Conservation (phyloP, 2,113 vertebrate species). For the Vicugna pacos region DNA sequence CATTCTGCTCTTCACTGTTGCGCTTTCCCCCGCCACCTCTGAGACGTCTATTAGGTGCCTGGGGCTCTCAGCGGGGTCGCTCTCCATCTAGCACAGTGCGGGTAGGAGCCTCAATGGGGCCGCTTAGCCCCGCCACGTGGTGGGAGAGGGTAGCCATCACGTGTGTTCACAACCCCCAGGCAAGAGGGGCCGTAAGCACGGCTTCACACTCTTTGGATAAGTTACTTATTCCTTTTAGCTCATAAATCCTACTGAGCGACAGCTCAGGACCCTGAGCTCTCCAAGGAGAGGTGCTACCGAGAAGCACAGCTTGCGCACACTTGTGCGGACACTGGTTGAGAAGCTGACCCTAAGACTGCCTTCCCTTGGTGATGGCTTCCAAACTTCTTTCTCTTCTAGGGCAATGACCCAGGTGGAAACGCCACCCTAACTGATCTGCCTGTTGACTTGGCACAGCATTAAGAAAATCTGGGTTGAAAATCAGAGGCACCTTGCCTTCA, state of each 20-base stretch:
- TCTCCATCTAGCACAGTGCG: accelerated
- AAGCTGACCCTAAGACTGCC: neutral
- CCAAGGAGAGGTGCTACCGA: neutral
- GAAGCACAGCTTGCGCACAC: neutral
- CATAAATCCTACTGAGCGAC: neutral
- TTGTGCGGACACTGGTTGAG: neutral
- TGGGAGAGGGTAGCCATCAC: neutral
- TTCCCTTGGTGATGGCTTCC: neutral
- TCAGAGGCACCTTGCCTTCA: slow-evolving; percentile 30
- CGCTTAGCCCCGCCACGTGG: accelerated
- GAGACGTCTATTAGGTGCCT: neutral
- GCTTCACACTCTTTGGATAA: neutral
- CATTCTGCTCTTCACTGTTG: neutral
- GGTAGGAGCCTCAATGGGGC: neutral
- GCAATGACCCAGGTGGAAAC: neutral
- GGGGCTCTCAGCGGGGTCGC: neutral
- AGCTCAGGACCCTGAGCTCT: too few species aligned
- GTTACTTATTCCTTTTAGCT: neutral
- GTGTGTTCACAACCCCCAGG: neutral
- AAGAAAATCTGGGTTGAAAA: slow-evolving; percentile 49
- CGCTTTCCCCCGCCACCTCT: too few species aligned
- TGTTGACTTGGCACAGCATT: neutral
- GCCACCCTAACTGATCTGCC: neutral
- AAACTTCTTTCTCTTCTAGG: slow-evolving; percentile 15
- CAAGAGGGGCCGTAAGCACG: neutral